phyloP scores from a whole-genome alignment of 2,113 vertebrate species.

The Choloepus hoffmanni region DNA sequence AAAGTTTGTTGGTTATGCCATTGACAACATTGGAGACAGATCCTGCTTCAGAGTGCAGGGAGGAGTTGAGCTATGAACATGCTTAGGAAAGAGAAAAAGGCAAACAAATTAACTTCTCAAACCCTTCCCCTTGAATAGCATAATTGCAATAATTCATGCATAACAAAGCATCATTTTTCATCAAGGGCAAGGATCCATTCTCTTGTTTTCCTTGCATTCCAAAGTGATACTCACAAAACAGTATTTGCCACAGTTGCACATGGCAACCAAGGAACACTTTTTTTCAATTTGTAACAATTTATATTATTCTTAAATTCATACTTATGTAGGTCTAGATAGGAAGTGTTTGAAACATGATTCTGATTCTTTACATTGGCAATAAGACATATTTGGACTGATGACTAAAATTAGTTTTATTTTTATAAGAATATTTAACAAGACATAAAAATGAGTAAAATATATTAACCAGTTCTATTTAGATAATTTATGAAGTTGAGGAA shows the following conservation, averaged over 20 bases:
- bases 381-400: not conserved
- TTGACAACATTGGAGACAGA: not conserved
- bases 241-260: not conserved
- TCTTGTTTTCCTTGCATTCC: not conserved
- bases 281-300: not conserved
- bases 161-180: not conserved
- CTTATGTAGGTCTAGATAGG: not conserved
- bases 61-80: not conserved
- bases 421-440: not conserved
- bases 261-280: not conserved
- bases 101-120: constrained; percentile 12
- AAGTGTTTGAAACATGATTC: not conserved
- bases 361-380: not conserved
- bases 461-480: not conserved
- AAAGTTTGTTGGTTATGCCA: not conserved
- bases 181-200: not conserved
- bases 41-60: not conserved
- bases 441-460: not conserved
- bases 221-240: not conserved
- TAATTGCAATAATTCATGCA: constrained; percentile 12
- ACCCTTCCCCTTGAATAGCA: not conserved
- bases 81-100: not conserved
- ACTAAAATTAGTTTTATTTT: not conserved
- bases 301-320: not conserved
- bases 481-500: not conserved